phyloP scores from a whole-genome alignment of 1,140 invertebrate genomes.

The Drosophila sproati region DNA sequence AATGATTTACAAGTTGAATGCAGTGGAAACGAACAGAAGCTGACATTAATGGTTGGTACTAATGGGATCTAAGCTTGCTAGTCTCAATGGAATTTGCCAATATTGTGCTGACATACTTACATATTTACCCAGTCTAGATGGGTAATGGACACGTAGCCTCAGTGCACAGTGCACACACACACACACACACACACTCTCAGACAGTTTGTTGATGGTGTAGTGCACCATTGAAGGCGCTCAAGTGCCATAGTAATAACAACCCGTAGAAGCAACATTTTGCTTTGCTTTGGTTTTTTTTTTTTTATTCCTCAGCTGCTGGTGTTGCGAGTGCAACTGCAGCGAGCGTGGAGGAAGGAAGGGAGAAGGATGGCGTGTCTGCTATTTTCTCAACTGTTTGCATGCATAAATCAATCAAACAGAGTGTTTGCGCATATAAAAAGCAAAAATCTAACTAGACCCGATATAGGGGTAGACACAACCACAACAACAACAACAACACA shows the following conservation, averaged over 20 bases:
- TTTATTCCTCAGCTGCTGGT: slow-evolving; percentile 9
- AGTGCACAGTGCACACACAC: background rate
- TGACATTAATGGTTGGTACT: too few relatives aligned
- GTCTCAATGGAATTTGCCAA: too few relatives aligned
- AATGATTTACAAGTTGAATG: too few relatives aligned
- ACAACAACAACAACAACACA: slow-evolving; percentile 17
- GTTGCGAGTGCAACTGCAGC: slow-evolving; percentile 9
- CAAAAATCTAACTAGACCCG: slow-evolving; percentile 14
- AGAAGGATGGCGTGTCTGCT: background rate
- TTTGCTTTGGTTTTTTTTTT: slow-evolving; percentile 4
- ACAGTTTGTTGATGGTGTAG: background rate
- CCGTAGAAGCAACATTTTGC: slow-evolving; percentile 18
- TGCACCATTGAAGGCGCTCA: slow-evolving; percentile 17
- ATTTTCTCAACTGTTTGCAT: slow-evolving; percentile 50
- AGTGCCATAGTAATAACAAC: slow-evolving; percentile 15
- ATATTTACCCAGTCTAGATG: too few relatives aligned
- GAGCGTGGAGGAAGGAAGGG: background rate
- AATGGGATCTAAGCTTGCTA: too few relatives aligned
- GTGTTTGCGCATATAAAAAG: slow-evolving; percentile 60
- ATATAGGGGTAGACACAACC: slow-evolving; percentile 39
- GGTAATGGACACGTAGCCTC: too few relatives aligned
- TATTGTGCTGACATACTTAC: background rate
- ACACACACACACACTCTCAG: slow-evolving; percentile 10
- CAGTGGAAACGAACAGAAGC: too few relatives aligned
- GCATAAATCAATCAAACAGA: slow-evolving; percentile 74